A percentile compares a stretch with the other conserved stretches of the same genome.
Conservation (phyloP, 2,888 invertebrate species). For the Campaea margaritaria region DNA sequence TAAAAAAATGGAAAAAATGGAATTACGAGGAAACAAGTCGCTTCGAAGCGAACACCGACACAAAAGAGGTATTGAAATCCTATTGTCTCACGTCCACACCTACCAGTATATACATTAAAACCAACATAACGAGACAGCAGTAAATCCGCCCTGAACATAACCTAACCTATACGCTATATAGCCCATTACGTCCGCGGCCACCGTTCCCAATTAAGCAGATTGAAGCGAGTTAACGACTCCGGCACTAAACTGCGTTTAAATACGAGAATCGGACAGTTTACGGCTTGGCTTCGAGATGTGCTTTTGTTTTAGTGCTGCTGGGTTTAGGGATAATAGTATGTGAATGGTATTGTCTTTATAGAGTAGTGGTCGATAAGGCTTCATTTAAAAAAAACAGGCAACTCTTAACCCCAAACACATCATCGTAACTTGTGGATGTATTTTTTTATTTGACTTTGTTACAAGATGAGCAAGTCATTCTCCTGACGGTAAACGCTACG, state of each 20-base stretch:
- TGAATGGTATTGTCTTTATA: slow-evolving; percentile 11
- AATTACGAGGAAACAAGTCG: no score
- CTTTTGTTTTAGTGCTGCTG: slow-evolving; percentile 50
- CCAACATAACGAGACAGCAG: slow-evolving; percentile 41
- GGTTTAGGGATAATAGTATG: slow-evolving; percentile 33
- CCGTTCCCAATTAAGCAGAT: slow-evolving; percentile 81
- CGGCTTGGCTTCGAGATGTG: slow-evolving; percentile 65
- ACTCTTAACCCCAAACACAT: no score
- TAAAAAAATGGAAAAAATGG: no score
- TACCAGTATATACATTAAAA: slow-evolving; percentile 33
- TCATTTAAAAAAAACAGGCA: no score
- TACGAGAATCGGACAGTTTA: slow-evolving; percentile 79
- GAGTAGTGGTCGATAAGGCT: not conserved
- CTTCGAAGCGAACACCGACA: no score
- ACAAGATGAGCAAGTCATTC: no score
- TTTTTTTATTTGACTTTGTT: no score
- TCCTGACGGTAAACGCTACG: no score
- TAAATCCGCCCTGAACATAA: slow-evolving; percentile 43
- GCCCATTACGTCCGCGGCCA: slow-evolving; percentile 65
- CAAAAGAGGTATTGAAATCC: slow-evolving; percentile 3
- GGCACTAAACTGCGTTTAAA: slow-evolving; percentile 76
- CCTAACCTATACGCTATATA: slow-evolving; percentile 51
- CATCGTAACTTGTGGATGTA: no score
- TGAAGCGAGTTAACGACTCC: slow-evolving; percentile 73
- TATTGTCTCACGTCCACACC: slow-evolving; percentile 16